Percentiles rank a stretch among this genome's conserved stretches.
These are phyloP conservation scores for Orchestes rusci DNA, from an alignment of 2,888 invertebrate species.

Conservation along the genomic window DNA sequence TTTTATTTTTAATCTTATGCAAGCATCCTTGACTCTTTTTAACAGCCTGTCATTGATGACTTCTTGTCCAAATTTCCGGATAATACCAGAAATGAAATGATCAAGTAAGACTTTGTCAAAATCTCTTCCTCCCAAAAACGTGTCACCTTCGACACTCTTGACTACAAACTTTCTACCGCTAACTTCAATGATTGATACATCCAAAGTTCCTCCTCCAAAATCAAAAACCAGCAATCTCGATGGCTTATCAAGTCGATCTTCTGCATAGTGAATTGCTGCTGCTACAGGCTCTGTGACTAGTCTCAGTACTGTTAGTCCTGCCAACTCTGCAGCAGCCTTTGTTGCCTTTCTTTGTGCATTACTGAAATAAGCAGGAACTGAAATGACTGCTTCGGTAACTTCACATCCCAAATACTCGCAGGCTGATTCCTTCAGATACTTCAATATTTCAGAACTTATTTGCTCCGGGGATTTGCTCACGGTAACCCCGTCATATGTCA, in stretches of 20 bases:
- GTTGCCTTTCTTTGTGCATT: too few species aligned
- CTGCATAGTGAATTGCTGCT: constrained; percentile 25
- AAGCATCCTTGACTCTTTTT: constrained; percentile 13
- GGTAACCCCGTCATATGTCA: constrained; percentile 3
- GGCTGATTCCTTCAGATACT: too few species aligned
- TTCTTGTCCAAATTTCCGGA: too few species aligned
- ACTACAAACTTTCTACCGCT: too few species aligned
- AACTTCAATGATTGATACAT: constrained; percentile 32
- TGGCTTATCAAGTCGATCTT: constrained; percentile 17
- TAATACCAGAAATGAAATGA: constrained; percentile 10
- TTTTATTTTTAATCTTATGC: constrained; percentile 16
- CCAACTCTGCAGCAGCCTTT: constrained; percentile 24
- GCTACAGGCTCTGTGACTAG: constrained; percentile 29
- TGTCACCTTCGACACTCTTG: too few species aligned
- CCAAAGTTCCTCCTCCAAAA: constrained; percentile 32
- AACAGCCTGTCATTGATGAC: constrained; percentile 7
- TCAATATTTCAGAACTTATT: too few species aligned
- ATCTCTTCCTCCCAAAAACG: constrained; percentile 22
- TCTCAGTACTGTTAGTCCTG: constrained; percentile 25
- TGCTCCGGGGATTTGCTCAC: constrained; percentile 18
- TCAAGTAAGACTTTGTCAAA: constrained; percentile 22
- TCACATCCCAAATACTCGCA: too few species aligned
- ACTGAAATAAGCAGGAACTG: too few species aligned
- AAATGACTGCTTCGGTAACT: too few species aligned
- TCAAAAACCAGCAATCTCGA: constrained; percentile 28